These are phyloP conservation scores for Geococcyx californianus DNA, from an alignment of 2,113 vertebrate species.

Conservation along the genomic window DNA sequence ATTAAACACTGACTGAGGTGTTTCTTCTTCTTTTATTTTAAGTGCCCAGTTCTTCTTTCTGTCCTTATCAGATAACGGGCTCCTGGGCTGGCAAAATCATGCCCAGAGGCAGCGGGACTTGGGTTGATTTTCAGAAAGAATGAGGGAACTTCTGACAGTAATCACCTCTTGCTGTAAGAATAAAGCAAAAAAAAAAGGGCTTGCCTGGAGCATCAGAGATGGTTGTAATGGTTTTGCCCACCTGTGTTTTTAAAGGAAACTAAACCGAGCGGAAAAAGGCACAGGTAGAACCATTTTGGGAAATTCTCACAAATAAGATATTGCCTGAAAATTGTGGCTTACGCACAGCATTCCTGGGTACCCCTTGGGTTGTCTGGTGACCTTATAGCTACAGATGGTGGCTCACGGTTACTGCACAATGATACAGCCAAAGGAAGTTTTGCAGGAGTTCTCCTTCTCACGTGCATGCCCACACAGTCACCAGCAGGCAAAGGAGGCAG, in stretches of 20 bases:
- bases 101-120: background rate
- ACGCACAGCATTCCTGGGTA: background rate
- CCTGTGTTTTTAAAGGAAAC: background rate
- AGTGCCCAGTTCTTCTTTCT: background rate
- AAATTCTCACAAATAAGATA: background rate
- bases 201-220: background rate
- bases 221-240: background rate
- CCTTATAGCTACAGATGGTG: background rate
- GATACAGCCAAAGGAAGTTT: accelerated
- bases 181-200: background rate
- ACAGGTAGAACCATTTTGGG: background rate
- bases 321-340: background rate
- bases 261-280: background rate
- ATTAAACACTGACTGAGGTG: background rate
- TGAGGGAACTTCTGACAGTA: background rate
- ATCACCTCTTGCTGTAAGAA: background rate
- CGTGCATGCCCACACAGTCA: accelerated
- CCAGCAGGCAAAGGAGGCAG: too few species aligned
- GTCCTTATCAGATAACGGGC: background rate
- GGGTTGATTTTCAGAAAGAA: background rate
- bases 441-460: background rate
- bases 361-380: too few species aligned
- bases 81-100: background rate
- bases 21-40: background rate
- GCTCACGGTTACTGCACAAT: accelerated